Evolutionary conservation across 2,888 invertebrate species (phyloP).

Genomic region (Drosophila mayaguana): DNA sequence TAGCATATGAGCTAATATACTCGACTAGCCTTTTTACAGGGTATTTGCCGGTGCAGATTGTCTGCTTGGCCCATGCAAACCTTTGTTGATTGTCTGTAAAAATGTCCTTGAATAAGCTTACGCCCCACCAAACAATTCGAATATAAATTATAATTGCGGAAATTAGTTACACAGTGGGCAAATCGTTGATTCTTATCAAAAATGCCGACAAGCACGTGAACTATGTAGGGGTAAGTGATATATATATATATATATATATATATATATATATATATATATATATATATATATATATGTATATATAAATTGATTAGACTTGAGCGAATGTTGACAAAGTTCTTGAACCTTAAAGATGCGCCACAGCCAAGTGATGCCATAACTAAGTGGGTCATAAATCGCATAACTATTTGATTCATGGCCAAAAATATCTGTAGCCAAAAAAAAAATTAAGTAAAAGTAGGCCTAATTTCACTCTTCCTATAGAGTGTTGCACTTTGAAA

Average conservation of each 20-base stretch:
- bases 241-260: not conserved
- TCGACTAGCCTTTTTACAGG: conserved; percentile 10
- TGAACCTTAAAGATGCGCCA: not conserved
- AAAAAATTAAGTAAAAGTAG: not conserved
- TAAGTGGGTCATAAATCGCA: conserved; percentile 8
- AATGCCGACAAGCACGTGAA: conserved; percentile 50
- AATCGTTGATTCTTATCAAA: conserved; percentile 49
- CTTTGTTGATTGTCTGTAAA: conserved; percentile 8
- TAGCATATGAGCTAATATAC: too few relatives aligned
- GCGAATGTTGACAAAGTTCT: conserved; percentile 17
- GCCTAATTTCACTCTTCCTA: not conserved
- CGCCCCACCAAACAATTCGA: conserved; percentile 26
- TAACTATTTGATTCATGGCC: conserved; percentile 3
- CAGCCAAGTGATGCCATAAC: conserved; percentile 10
- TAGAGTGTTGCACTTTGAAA: not conserved
- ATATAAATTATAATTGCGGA: conserved; percentile 51
- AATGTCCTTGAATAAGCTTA: conserved; percentile 45
- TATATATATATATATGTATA: conserved; percentile 4
- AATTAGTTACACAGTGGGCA: conserved; percentile 42
- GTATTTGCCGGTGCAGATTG: conserved; percentile 2
- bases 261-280: conserved; percentile 5
- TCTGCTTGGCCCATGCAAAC: too few relatives aligned
- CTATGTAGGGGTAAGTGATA: not conserved
- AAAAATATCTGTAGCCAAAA: not conserved
- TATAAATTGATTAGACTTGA: conserved; percentile 18